Evolutionary conservation across 2,888 invertebrate species (phyloP).

Genomic region (Argyra leucocephala): DNA sequence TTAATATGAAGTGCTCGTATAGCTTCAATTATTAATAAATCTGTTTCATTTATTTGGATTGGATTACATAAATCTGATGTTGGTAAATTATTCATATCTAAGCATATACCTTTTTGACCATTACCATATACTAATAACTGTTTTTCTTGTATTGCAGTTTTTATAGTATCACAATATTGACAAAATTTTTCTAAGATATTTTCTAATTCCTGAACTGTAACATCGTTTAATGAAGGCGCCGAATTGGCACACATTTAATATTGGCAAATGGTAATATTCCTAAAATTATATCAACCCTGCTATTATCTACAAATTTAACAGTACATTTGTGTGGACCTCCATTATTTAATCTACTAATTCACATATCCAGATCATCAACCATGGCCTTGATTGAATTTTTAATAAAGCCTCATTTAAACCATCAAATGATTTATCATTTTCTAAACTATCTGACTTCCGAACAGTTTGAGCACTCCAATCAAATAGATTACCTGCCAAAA

Average conservation of each 20-base stretch:
- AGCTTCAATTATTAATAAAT: conserved; percentile 88
- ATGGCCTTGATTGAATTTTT: conserved; percentile 80
- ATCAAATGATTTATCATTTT: conserved; percentile 58
- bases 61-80: conserved; percentile 62
- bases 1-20: conserved; percentile 93
- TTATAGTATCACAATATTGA: conserved; percentile 58
- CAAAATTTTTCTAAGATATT: conserved; percentile 63
- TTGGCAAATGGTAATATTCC: conserved; percentile 84
- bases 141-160: conserved; percentile 53
- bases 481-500: conserved; percentile 81
- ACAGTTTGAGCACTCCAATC: conserved; percentile 96
- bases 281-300: conserved; percentile 86
- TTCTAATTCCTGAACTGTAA: conserved; percentile 77
- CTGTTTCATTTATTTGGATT: conserved; percentile 65
- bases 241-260: conserved; percentile 90
- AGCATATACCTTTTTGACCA: conserved; percentile 89
- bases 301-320: conserved; percentile 91
- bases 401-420: conserved; percentile 72
- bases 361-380: conserved; percentile 81
- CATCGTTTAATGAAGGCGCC: conserved; percentile 89
- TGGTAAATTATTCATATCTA: conserved; percentile 72
- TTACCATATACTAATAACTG: conserved; percentile 75
- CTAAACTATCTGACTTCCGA: conserved; percentile 70
- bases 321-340: conserved; percentile 67
- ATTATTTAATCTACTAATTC: conserved; percentile 60